Evolutionary conservation across 2,888 invertebrate genomes (phyloP), one percentile per base, ranked within the genome.

Genomic region (Orgyia antiqua): DNA sequence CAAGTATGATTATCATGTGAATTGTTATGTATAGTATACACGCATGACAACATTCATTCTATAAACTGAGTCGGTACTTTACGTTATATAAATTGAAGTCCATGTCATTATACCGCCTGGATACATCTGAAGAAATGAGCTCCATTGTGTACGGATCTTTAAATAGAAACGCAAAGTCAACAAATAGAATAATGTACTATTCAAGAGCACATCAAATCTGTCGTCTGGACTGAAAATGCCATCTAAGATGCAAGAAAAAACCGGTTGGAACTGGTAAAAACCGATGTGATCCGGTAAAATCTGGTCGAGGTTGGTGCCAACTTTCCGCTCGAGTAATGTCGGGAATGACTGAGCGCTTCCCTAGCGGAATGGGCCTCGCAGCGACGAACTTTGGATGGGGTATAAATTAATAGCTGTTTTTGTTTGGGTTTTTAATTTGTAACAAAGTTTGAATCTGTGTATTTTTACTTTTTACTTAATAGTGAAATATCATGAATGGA

Each of bases 251-350:
- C n/a, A n/a, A n/a, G n/a, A n/a, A n/a, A n/a, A n/a, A n/a, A n/a
- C n/a, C n/a, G n/a, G n/a, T n/a, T n/a, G 28, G 32, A 42, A 29
- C 37, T 28, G 33, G 41, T 34, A 47, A 56, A 58, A 67, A 52
- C 47, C 50, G 38, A 33, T 27, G 42, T 31, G 40, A 39, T 50
- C 58, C 54, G 51, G 65, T 50, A 42, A 58, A 62, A 61, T 58
- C 64, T 54, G 42, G 49, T 39, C 42, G 52, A 56, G 51, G 45
- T 47, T 62, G 48, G 52, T 68, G 71, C 71, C 71, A 72, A 71
- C 51, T 68, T 64, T 58, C 54, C 57, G 52, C 39, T 47, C 41
- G 45, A 33, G 47, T 47, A 39, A 45, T 46, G 49, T 50, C 44
- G 47, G 45, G 57, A 56, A 57, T 69, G 68, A 66, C 62, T 60